These are phyloP conservation scores for Emydocephalus ijimae DNA, from an alignment of 2,113 vertebrate genomes.

Conservation along the genomic window DNA sequence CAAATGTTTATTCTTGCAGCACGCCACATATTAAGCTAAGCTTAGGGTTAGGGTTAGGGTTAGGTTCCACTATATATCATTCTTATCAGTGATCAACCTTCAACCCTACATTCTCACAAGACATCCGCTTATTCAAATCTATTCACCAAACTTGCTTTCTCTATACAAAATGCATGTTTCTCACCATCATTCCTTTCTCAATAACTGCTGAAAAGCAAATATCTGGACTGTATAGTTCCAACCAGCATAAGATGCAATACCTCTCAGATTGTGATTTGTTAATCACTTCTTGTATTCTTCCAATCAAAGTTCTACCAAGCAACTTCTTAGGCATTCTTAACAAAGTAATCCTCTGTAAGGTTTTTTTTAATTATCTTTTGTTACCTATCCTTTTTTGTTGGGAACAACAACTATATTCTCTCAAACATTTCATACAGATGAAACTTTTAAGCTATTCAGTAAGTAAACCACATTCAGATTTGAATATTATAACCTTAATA, in stretches of 20 bases:
- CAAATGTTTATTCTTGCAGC: not conserved
- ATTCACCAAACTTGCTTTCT: not conserved
- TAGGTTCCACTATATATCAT: not conserved
- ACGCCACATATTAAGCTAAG: not conserved
- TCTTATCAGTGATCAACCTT: not conserved
- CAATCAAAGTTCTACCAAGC: not conserved
- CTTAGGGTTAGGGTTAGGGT: too few relatives aligned
- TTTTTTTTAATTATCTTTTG: not conserved
- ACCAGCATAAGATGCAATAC: not conserved
- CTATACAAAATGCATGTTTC: not conserved
- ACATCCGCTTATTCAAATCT: not conserved
- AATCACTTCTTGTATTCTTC: not conserved
- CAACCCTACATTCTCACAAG: not conserved
- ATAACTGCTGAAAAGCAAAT: not conserved
- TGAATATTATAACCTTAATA: not conserved
- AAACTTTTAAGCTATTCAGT: not conserved
- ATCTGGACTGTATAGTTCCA: not conserved
- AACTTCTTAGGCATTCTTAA: not conserved
- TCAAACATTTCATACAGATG: not conserved
- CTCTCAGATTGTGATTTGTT: not conserved
- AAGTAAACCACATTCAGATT: not conserved
- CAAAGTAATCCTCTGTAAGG: not conserved
- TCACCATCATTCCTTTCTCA: not conserved
- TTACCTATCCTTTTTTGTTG: not conserved
- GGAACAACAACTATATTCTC: not conserved